Percentiles rank a stretch among this genome's conserved stretches.
These are phyloP conservation scores for Anhinga rufa DNA, from an alignment of 2,113 vertebrate species.

Conservation along the genomic window DNA sequence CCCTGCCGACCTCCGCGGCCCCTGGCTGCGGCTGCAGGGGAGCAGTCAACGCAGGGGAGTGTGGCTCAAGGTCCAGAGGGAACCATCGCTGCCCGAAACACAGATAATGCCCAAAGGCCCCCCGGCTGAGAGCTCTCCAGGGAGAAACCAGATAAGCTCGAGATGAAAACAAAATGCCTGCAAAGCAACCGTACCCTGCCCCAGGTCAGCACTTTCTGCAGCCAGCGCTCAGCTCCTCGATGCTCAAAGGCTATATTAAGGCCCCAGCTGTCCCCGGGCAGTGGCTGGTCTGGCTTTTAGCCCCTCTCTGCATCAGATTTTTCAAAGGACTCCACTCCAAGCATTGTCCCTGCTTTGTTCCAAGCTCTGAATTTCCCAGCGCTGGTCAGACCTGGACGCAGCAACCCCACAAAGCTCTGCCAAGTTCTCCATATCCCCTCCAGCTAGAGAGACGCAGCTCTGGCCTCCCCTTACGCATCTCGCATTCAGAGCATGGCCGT, in stretches of 20 bases:
- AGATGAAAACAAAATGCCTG: background rate
- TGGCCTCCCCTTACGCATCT: fast-evolving
- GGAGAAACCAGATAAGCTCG: background rate
- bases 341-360: background rate
- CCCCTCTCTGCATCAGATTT: background rate
- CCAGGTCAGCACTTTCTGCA: background rate
- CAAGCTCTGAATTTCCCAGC: background rate
- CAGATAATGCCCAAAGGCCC: background rate
- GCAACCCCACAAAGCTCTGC: background rate
- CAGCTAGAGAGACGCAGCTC: background rate
- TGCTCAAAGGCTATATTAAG: constrained; percentile 52
- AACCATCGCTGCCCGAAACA: fast-evolving
- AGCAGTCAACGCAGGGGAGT: fast-evolving
- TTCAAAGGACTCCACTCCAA: background rate
- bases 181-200: background rate
- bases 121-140: background rate
- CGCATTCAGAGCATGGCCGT: fast-evolving
- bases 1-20: background rate
- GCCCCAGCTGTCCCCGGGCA: constrained; percentile 38
- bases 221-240: background rate
- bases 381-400: background rate
- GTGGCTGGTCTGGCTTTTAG: background rate
- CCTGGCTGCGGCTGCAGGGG: background rate
- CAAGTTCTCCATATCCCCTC: background rate
- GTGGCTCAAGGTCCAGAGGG: background rate